These are phyloP conservation scores for Pecten maximus DNA, from an alignment of 2,888 invertebrate species.

Conservation along the genomic window DNA sequence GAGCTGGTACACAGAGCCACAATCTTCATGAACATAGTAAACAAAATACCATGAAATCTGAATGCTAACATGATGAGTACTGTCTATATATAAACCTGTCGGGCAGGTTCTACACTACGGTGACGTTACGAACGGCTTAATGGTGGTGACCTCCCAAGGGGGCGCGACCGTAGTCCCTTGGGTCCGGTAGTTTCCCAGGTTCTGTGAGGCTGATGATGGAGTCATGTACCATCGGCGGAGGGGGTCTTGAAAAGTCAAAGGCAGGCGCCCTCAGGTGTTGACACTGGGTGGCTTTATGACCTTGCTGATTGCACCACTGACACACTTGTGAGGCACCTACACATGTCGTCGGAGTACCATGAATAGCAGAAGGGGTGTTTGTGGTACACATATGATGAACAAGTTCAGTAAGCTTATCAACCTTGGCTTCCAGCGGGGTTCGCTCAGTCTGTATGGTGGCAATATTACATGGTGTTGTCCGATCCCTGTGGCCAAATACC, in stretches of 20 bases:
- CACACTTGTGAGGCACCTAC: neutral
- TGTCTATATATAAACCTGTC: neutral
- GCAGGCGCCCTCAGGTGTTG: neutral
- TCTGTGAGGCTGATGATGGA: neutral
- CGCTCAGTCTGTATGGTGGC: no score
- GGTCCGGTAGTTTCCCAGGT: neutral
- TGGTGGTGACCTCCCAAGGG: neutral
- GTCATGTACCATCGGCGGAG: neutral
- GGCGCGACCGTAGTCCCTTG: neutral
- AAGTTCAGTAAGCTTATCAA: no score
- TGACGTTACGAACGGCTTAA: neutral
- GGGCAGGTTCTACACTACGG: neutral
- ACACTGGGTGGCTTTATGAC: neutral
- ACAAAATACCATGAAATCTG: no score
- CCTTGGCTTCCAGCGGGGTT: no score
- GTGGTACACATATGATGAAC: no score
- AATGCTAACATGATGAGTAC: no score
- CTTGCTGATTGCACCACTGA: neutral
- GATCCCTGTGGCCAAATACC: neutral
- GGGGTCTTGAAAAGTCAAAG: neutral
- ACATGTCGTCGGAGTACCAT: no score
- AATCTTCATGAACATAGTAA: no score
- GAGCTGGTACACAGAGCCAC: no score
- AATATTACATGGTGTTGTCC: neutral
- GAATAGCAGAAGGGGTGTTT: neutral